These are phyloP conservation scores for Platycnemis pennipes DNA, from an alignment of 2,888 invertebrate genomes.

Conservation along the genomic window DNA sequence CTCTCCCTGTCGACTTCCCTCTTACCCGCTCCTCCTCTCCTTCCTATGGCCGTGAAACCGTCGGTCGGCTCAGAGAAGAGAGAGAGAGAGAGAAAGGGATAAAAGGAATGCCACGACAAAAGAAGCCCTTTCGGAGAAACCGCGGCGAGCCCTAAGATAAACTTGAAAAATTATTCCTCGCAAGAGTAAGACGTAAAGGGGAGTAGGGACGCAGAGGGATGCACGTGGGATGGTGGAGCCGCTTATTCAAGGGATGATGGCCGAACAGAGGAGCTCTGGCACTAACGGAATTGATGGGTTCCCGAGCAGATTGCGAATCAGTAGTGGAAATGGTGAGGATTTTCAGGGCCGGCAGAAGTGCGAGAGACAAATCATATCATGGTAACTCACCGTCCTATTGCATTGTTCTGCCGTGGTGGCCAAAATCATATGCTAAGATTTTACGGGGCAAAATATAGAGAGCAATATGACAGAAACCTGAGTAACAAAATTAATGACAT, in stretches of 20 bases:
- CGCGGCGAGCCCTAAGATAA: background rate
- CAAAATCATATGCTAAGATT: no score
- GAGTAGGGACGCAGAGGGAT: background rate
- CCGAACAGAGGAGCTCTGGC: background rate
- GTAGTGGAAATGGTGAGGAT: background rate
- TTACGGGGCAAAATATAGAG: no score
- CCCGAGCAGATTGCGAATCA: background rate
- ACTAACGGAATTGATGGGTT: background rate
- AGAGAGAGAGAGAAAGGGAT: background rate
- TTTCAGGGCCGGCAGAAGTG: no score
- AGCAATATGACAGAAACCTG: no score
- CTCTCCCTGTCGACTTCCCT: no score
- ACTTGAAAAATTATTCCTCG: conserved; percentile 31
- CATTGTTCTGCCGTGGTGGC: no score
- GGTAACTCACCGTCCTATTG: no score
- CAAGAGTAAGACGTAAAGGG: background rate
- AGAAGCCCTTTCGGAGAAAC: background rate
- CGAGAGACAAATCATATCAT: no score
- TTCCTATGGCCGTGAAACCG: background rate
- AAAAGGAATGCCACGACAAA: background rate
- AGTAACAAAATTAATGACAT: no score
- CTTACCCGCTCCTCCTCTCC: background rate
- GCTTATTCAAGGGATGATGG: background rate
- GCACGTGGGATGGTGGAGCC: background rate
- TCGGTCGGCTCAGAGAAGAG: background rate